These are phyloP conservation scores for Hemichromis elongatus DNA, from an alignment of 2,113 vertebrate genomes.

Conservation along the genomic window DNA sequence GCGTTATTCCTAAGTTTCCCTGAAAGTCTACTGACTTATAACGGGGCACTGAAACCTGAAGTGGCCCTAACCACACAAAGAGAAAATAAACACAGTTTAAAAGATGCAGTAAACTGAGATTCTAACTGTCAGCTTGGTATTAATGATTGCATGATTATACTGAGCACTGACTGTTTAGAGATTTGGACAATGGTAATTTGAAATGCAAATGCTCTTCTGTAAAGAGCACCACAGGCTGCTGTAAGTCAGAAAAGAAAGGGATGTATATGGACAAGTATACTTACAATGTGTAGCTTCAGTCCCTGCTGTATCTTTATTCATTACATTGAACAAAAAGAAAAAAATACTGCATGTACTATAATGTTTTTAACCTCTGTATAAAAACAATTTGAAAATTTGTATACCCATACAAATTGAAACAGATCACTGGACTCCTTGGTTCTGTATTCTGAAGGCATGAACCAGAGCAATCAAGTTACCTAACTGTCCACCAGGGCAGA, in stretches of 20 bases:
- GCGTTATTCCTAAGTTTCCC: not conserved
- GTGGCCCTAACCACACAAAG: not conserved
- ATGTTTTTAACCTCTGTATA: not conserved
- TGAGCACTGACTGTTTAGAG: not conserved
- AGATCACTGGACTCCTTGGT: not conserved
- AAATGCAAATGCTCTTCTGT: not conserved
- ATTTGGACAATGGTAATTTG: not conserved
- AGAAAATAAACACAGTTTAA: not conserved
- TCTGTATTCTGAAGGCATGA: constrained; percentile 29
- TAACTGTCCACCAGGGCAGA: not conserved
- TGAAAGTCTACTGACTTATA: not conserved
- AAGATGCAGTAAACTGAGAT: not conserved
- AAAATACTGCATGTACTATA: not conserved
- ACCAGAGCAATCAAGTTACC: not conserved
- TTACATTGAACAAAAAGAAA: not conserved
- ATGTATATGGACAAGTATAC: not conserved
- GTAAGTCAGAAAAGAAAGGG: not conserved
- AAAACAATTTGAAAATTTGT: not conserved
- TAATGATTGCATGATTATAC: not conserved
- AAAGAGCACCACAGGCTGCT: not conserved
- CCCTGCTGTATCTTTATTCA: not conserved
- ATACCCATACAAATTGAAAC: not conserved
- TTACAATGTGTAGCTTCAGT: not conserved
- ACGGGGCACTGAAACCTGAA: not conserved
- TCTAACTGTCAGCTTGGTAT: not conserved